Base-by-base conservation (phyloP, 2,797 vertebrate species). In the Odontamblyopus rebecca region DNA sequence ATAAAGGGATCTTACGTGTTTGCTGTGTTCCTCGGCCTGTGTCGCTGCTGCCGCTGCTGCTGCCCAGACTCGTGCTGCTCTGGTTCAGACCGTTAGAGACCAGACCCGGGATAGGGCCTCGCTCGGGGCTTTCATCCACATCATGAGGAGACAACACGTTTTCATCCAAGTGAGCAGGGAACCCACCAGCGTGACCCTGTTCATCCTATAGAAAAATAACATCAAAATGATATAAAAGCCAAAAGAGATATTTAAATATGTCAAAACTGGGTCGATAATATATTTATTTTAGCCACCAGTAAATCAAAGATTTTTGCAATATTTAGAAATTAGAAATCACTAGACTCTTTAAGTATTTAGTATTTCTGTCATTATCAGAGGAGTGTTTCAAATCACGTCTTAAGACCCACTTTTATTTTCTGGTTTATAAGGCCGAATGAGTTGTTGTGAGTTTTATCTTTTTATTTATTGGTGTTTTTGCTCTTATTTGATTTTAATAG, bases 61-160 rank as follows among this genome's bases (percentile, higher is more conserved):
- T 97, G 73, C 96, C 97, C 68, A 99, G 93, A 82, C 98, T 99
- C 71, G 96, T 97, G 85, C 88, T 95, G 89, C 98, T 99, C 85
- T 93, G 95, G 61, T 94, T 94, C 38, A 99, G 95, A 16, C 96
- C 96, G 61, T 94, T 97, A 0, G 94, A 83, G 44, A 93, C 89
- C 77, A 98, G 68, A 15, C 94, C 92, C 0, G 94, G 88, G 67
- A 92, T 76, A 64, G 82, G 71, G 2, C 82, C 73, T 85, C 93
- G 94, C 38, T 94, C 87, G 0, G 86, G 72, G 63, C 83, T 88
- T 7, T 96, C 95, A n/a, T 88, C 92, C 0, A 74, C 50, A 9
- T 92, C 94, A 0, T 88, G 88, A 1, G 74, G 81, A 11, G 75
- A 72, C 76, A 97, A 84, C 86, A 95, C 73, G 79, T 92, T 88